A percentile compares a stretch with the other conserved stretches of the same genome.
Evolutionary conservation across 2,888 invertebrate genomes (phyloP).

Genomic region (Schizaphis graminum): DNA sequence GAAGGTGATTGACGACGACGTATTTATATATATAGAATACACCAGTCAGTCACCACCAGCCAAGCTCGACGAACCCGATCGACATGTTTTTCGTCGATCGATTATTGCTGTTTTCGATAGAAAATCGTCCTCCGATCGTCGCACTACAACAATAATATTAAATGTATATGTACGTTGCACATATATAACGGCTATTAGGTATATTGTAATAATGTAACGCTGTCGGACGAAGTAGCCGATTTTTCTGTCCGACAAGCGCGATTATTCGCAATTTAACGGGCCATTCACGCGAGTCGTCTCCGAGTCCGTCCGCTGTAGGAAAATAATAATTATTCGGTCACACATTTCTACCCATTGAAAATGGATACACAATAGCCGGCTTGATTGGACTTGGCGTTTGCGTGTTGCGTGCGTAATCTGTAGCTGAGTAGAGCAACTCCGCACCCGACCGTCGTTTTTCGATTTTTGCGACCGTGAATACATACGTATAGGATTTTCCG

Average conservation of each 20-base stretch:
- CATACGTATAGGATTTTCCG: no score
- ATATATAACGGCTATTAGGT: no score
- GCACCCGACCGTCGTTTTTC: background rate
- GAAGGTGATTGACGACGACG: conserved; percentile 34
- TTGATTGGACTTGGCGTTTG: conserved; percentile 30
- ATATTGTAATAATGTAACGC: background rate
- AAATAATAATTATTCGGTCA: conserved; percentile 31
- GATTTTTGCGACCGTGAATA: background rate
- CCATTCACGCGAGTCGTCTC: conserved; percentile 11
- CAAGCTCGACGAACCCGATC: background rate
- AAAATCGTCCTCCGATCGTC: no score
- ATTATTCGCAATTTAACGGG: conserved; percentile 46
- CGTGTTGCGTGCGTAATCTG: background rate
- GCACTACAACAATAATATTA: no score
- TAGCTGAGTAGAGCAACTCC: background rate
- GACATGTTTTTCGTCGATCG: background rate
- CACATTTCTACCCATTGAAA: conserved; percentile 44
- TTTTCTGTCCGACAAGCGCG: background rate
- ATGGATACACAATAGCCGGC: conserved; percentile 2
- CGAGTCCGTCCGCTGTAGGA: background rate
- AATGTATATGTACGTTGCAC: no score
- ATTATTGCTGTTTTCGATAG: background rate
- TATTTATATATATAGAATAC: background rate
- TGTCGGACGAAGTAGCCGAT: background rate
- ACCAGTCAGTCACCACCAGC: background rate